These are phyloP conservation scores for Fistularia commersonii DNA, from an alignment of 2,797 vertebrate genomes.

Conservation along the genomic window DNA sequence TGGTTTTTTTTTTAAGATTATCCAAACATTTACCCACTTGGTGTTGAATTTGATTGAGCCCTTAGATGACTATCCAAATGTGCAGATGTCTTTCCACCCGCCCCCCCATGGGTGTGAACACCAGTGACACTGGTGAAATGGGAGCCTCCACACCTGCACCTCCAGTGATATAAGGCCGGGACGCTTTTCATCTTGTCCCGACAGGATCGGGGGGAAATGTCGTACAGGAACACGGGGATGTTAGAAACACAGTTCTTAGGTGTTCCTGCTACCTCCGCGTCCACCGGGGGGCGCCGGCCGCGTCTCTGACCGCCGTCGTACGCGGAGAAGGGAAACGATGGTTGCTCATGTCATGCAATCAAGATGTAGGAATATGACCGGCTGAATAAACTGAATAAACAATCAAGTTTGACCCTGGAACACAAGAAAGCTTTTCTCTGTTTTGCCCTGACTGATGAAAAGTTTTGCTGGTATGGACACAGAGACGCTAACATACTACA, in stretches of 20 bases:
- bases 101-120: constrained; percentile 33
- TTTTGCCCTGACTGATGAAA: too few relatives aligned
- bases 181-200: constrained; percentile 63
- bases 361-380: too few relatives aligned
- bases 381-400: too few relatives aligned
- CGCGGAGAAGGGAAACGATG: too few relatives aligned
- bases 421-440: too few relatives aligned
- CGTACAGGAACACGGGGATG: constrained; percentile 33
- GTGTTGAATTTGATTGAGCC: constrained; percentile 71
- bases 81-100: constrained; percentile 65
- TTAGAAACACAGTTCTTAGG: constrained; percentile 26
- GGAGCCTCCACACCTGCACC: constrained; percentile 65
- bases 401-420: too few relatives aligned
- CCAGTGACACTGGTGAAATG: constrained; percentile 59
- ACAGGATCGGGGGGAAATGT: constrained; percentile 50
- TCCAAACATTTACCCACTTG: constrained; percentile 63
- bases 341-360: too few relatives aligned
- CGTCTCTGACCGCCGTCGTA: too few relatives aligned
- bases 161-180: constrained; percentile 45
- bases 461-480: too few relatives aligned
- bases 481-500: too few relatives aligned
- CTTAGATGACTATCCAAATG: constrained; percentile 71
- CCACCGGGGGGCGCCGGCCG: too few relatives aligned
- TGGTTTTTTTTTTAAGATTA: too few relatives aligned
- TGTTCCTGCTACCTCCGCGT: constrained; percentile 21